Percentiles rank a stretch among this genome's conserved stretches.
Conservation (phyloP, 2,888 invertebrate genomes). For the Tanypteryx hageni region DNA sequence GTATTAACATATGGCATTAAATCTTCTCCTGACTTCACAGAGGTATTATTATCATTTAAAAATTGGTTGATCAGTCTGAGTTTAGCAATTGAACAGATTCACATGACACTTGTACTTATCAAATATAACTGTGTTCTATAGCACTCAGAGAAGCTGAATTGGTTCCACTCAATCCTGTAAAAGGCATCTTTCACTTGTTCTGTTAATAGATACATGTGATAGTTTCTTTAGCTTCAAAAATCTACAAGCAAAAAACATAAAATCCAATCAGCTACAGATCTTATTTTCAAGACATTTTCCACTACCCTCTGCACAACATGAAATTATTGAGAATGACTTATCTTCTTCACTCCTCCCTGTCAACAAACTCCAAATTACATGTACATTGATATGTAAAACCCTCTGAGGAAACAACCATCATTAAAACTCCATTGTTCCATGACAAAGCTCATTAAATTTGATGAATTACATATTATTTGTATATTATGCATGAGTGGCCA, state of each 20-base stretch:
- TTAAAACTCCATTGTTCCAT: slow-evolving; percentile 64
- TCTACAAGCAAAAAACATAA: slow-evolving; percentile 63
- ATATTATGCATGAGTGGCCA: slow-evolving; percentile 63
- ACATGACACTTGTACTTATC: slow-evolving; percentile 64
- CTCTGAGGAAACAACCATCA: slow-evolving; percentile 64
- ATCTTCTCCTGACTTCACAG: slow-evolving; percentile 62
- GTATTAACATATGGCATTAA: slow-evolving; percentile 64
- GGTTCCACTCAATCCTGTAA: slow-evolving; percentile 64
- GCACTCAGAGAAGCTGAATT: slow-evolving; percentile 63
- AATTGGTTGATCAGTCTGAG: slow-evolving; percentile 64
- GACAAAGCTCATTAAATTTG: slow-evolving; percentile 64
- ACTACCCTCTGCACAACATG: slow-evolving; percentile 64
- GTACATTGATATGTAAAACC: slow-evolving; percentile 64
- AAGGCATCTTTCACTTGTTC: slow-evolving; percentile 45
- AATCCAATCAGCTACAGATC: slow-evolving; percentile 63
- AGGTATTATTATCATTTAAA: slow-evolving; percentile 59
- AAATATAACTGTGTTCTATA: slow-evolving; percentile 64
- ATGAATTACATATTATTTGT: slow-evolving; percentile 57
- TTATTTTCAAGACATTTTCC: slow-evolving; percentile 63
- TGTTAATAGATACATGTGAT: slow-evolving; percentile 57
- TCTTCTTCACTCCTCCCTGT: slow-evolving; percentile 50
- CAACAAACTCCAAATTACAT: slow-evolving; percentile 64
- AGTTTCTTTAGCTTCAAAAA: slow-evolving; percentile 61
- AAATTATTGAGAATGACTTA: slow-evolving; percentile 64
- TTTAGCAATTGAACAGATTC: slow-evolving; percentile 64